A percentile compares a stretch with the other conserved stretches of the same genome.
Evolutionary conservation across 2,113 vertebrate species (phyloP).

Genomic region (Sapajus apella): DNA sequence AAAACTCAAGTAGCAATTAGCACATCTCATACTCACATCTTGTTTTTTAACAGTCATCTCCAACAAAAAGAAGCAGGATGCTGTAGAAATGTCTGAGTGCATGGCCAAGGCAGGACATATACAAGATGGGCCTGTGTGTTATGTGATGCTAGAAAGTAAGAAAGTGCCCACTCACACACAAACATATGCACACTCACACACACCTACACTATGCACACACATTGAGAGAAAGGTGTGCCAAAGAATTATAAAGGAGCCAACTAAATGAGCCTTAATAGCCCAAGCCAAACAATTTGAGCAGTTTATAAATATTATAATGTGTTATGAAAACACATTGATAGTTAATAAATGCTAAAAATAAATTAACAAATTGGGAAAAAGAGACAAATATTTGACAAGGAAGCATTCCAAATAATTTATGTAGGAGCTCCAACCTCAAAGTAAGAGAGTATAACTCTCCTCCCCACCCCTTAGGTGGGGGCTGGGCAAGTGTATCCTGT

Average conservation of each 20-base stretch:
- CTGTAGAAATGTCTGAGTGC: background rate
- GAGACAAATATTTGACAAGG: background rate
- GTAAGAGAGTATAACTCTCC: accelerated
- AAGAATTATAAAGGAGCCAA: background rate
- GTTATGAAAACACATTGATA: background rate
- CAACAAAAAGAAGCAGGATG: background rate
- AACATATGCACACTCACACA: background rate
- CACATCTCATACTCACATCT: background rate
- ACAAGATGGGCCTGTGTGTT: background rate
- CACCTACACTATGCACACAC: background rate
- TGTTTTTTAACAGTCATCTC: background rate
- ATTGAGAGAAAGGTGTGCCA: background rate
- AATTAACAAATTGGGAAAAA: background rate
- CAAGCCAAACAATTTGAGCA: background rate
- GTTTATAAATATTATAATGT: background rate
- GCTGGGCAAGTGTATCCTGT: accelerated
- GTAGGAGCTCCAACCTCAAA: background rate
- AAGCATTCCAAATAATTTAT: background rate
- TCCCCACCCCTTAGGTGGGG: accelerated
- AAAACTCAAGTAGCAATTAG: background rate
- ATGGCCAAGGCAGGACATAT: background rate
- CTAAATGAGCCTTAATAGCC: background rate
- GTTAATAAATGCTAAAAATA: background rate
- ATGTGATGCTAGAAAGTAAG: background rate
- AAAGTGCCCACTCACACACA: background rate